These are phyloP conservation scores for Schizothorax lantsangensis DNA, from an alignment of 2,797 vertebrate species.

Conservation along the genomic window DNA sequence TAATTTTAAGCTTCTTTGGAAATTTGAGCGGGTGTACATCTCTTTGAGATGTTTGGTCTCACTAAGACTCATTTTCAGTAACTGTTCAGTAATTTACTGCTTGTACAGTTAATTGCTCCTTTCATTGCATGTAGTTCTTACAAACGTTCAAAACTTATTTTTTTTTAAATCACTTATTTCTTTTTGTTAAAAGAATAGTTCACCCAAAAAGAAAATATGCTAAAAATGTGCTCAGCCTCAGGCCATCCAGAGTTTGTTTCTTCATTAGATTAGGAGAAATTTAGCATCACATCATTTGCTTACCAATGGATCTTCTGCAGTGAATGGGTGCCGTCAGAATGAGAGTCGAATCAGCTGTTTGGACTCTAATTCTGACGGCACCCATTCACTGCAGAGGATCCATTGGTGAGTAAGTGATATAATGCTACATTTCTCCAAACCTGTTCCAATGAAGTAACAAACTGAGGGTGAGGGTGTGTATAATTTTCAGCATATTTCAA, in stretches of 20 bases:
- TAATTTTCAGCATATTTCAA: background rate
- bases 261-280: background rate
- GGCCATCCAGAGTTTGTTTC: background rate
- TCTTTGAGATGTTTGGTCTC: background rate
- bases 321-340: background rate
- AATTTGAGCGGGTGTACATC: background rate
- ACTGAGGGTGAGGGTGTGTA: background rate
- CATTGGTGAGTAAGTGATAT: background rate
- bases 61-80: background rate
- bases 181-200: background rate
- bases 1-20: background rate
- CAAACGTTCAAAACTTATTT: slow-evolving; percentile 6
- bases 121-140: slow-evolving; percentile 51
- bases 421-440: background rate
- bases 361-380: background rate
- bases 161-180: background rate
- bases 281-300: background rate
- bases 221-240: background rate
- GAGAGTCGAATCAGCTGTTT: background rate
- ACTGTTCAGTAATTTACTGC: slow-evolving; percentile 1
- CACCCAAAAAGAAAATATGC: background rate
- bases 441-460: background rate
- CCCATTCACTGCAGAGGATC: background rate
- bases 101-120: slow-evolving; percentile 4
- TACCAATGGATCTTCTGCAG: background rate